Evolutionary conservation across 2,888 invertebrate species (phyloP).

Genomic region (Sesia bembeciformis): DNA sequence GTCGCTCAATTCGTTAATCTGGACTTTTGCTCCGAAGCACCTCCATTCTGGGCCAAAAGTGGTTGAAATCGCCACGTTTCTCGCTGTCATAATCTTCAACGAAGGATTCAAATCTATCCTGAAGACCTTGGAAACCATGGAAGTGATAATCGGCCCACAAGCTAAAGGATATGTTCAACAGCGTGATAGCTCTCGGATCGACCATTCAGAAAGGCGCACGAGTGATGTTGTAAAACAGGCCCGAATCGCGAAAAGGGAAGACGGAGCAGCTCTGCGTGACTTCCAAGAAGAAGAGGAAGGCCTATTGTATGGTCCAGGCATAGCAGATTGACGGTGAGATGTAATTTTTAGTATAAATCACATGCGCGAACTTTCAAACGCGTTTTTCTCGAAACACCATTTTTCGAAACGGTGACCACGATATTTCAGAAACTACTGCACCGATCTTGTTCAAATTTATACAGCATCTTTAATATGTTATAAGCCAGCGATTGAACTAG

Average conservation of each 20-base stretch:
- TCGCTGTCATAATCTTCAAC: not conserved
- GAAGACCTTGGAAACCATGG: not conserved
- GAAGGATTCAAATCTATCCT: not conserved
- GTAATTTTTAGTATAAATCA: no score
- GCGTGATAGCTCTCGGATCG: not conserved
- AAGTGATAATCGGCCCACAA: not conserved
- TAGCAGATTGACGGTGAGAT: not conserved
- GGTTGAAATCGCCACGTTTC: constrained; percentile 1
- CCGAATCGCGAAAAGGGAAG: not conserved
- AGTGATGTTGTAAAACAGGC: not conserved
- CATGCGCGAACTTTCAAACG: no score
- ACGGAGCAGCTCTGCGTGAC: not conserved
- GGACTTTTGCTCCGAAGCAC: constrained; percentile 4
- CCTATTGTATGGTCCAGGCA: not conserved
- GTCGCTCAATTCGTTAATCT: constrained; percentile 2
- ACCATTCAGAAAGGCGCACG: not conserved
- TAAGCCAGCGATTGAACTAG: no score
- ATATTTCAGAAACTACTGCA: no score
- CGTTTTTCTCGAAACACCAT: no score
- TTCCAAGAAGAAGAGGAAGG: not conserved
- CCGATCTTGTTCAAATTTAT: no score
- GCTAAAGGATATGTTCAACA: not conserved
- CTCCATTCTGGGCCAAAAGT: constrained; percentile 1
- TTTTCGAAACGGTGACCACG: no score
- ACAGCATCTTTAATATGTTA: no score